These are phyloP conservation scores for Muscina levida DNA, from an alignment of 2,888 invertebrate species.

Conservation along the genomic window DNA sequence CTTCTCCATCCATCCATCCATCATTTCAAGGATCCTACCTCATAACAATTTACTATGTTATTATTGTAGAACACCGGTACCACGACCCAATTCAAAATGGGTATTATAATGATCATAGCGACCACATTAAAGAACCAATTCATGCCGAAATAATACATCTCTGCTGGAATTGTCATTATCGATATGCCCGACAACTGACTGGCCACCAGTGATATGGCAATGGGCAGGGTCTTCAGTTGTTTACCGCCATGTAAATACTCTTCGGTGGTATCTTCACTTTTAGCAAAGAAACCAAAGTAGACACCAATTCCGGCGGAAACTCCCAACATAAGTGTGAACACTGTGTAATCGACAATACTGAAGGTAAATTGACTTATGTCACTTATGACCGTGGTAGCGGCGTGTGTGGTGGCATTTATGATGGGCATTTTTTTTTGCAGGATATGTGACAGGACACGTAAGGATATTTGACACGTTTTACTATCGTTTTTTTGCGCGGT, in stretches of 20 bases:
- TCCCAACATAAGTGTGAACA: slow-evolving; percentile 81
- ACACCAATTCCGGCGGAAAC: slow-evolving; percentile 82
- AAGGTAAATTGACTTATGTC: not conserved
- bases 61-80: slow-evolving; percentile 81
- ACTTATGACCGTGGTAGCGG: not conserved
- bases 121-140: slow-evolving; percentile 78
- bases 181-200: slow-evolving; percentile 81
- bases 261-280: slow-evolving; percentile 80
- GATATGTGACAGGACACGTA: no score
- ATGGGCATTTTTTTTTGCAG: no score
- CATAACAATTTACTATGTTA: slow-evolving; percentile 80
- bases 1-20: slow-evolving; percentile 44
- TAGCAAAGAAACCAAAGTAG: slow-evolving; percentile 82
- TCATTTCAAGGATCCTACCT: no score
- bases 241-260: slow-evolving; percentile 83
- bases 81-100: slow-evolving; percentile 76
- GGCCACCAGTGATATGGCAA: slow-evolving; percentile 84
- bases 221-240: slow-evolving; percentile 82
- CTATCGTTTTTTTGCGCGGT: no score
- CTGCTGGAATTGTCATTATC: slow-evolving; percentile 81
- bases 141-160: slow-evolving; percentile 81
- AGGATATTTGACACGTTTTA: no score
- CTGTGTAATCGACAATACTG: slow-evolving; percentile 80
- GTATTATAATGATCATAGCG: slow-evolving; percentile 77
- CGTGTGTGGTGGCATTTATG: not conserved